Evolutionary conservation across 2,888 invertebrate species (phyloP).

Genomic region (Bombyx huttoni): DNA sequence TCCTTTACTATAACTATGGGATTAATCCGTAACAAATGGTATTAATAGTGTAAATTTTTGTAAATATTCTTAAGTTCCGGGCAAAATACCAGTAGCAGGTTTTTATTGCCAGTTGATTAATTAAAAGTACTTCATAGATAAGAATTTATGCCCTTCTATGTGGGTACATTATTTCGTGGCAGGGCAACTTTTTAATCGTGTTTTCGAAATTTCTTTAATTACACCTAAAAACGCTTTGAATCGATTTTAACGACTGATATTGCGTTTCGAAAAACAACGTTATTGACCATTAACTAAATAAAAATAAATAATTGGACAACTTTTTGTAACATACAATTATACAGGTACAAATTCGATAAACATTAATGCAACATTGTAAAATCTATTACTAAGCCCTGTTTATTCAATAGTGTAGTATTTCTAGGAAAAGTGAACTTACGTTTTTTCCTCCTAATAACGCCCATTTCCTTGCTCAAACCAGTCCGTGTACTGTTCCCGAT

Average conservation of each 20-base stretch:
- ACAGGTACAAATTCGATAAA: too few relatives aligned
- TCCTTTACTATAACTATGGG: too few relatives aligned
- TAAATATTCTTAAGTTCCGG: not conserved
- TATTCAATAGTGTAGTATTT: conserved; percentile 11
- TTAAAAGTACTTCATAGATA: not conserved
- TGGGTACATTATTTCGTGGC: not conserved
- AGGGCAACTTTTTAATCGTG: not conserved
- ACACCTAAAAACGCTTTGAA: not conserved
- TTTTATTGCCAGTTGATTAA: not conserved
- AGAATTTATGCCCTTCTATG: not conserved
- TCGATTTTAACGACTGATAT: not conserved
- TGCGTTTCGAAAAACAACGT: too few relatives aligned
- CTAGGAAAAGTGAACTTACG: conserved; percentile 52
- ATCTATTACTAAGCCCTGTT: not conserved
- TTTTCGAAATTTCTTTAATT: not conserved
- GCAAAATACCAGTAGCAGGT: not conserved
- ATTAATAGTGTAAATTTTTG: not conserved
- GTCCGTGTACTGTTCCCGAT: conserved; percentile 35
- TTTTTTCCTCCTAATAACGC: conserved; percentile 64
- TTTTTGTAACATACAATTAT: too few relatives aligned
- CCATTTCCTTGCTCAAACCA: conserved; percentile 48
- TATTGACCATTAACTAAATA: too few relatives aligned
- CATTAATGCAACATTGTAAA: too few relatives aligned
- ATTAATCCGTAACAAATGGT: too few relatives aligned
- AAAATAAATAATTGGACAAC: too few relatives aligned